Percentiles rank a stretch among this genome's conserved stretches.
phyloP scores from a whole-genome alignment of 2,113 vertebrate genomes.

The Hyaena hyaena region DNA sequence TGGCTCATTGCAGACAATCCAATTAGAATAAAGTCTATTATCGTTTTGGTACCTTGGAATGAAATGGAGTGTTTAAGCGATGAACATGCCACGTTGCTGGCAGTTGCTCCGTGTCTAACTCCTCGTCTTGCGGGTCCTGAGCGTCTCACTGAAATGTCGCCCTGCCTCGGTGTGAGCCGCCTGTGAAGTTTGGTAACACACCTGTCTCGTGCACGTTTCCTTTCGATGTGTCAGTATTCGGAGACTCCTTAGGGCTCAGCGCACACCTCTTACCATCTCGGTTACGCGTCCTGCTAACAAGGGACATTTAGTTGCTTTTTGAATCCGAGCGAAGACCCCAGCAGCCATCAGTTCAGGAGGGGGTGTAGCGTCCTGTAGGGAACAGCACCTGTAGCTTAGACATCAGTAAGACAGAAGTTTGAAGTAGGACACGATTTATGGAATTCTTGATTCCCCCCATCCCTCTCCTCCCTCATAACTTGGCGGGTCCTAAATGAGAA shows the following conservation, averaged over 20 bases:
- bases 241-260: not conserved
- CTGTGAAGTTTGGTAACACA: not conserved
- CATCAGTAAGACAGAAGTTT: not conserved
- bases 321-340: not conserved
- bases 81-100: conserved; percentile 72
- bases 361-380: not conserved
- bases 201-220: not conserved
- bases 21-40: conserved; percentile 92
- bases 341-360: not conserved
- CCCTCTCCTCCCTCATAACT: not conserved
- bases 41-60: conserved; percentile 89
- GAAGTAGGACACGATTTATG: not conserved
- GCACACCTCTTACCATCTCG: not conserved
- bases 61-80: conserved; percentile 84
- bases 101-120: conserved; percentile 31
- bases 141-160: conserved; percentile 21
- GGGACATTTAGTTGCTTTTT: not conserved
- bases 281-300: not conserved
- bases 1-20: conserved; percentile 92
- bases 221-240: conserved; percentile 12
- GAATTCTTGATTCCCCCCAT: not conserved
- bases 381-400: not conserved
- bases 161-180: not conserved
- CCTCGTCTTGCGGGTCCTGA: conserved; percentile 59
- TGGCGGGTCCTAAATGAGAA: not conserved